A percentile compares a stretch with the other conserved stretches of the same genome.
Conservation (phyloP, 2,797 vertebrate genomes). For the Sebastes matsubarae region DNA sequence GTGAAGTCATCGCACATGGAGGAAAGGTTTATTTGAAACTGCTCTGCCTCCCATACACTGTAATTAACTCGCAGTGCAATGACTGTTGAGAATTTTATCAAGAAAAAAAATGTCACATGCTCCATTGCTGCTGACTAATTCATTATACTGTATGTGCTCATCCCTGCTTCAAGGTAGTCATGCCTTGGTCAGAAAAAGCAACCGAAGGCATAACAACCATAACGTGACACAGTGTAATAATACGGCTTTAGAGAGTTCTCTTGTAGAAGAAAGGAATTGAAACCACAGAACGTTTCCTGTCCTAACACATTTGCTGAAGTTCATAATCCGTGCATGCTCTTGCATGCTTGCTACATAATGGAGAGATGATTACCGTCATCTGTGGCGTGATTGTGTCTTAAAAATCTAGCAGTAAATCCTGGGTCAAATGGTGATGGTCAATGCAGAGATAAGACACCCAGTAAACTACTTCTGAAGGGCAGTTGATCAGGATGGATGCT, state of each 20-base stretch:
- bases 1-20: neutral
- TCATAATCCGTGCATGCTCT: slow-evolving; percentile 5
- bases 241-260: neutral
- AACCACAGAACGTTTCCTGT: slow-evolving; percentile 43
- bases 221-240: neutral
- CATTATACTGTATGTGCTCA: neutral
- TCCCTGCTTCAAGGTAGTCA: neutral
- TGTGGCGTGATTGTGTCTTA: neutral
- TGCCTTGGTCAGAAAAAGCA: neutral
- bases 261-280: slow-evolving; percentile 44
- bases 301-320: slow-evolving; percentile 25
- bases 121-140: neutral
- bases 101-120: neutral
- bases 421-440: neutral
- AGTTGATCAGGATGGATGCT: neutral
- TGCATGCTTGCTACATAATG: neutral
- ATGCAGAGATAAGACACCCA: neutral
- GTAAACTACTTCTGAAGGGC: neutral
- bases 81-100: neutral
- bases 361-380: neutral
- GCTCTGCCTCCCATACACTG: neutral
- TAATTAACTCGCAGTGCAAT: neutral
- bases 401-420: neutral
- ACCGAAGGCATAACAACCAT: neutral
- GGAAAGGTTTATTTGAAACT: neutral